A percentile compares a stretch with the other conserved stretches of the same genome.
phyloP scores from a whole-genome alignment of 2,888 invertebrate species.

The Zaprionus bogoriensis region DNA sequence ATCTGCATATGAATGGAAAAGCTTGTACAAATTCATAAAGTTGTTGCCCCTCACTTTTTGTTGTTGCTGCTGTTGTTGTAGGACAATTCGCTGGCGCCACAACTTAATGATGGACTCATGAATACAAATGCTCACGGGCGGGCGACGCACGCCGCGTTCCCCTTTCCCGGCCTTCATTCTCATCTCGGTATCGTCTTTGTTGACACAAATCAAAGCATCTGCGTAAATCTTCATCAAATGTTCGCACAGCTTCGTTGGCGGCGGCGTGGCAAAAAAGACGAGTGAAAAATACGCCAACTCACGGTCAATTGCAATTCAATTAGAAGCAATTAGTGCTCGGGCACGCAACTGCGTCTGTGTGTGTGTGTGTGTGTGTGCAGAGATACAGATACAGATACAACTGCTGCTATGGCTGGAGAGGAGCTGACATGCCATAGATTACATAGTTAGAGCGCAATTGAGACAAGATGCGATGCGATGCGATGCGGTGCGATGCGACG shows the following conservation, averaged over 20 bases:
- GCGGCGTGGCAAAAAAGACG: background rate
- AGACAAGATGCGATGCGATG: constrained; percentile 21
- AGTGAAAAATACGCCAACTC: constrained; percentile 77
- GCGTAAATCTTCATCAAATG: constrained; percentile 75
- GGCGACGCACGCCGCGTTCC: too few species aligned
- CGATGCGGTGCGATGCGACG: constrained; percentile 7
- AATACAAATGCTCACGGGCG: constrained; percentile 7
- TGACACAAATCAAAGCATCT: constrained; percentile 76
- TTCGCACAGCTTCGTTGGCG: constrained; percentile 14
- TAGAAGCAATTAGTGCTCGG: constrained; percentile 75
- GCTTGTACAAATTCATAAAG: constrained; percentile 4
- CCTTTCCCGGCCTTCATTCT: background rate
- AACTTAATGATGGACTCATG: constrained; percentile 40
- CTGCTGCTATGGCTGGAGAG: too few species aligned
- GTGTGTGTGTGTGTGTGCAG: constrained; percentile 9
- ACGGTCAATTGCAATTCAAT: constrained; percentile 79
- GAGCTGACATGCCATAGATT: constrained; percentile 65
- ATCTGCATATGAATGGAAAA: background rate
- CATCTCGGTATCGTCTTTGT: constrained; percentile 42
- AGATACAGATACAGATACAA: constrained; percentile 32
- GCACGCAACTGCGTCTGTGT: constrained; percentile 31
- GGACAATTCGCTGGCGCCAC: constrained; percentile 49
- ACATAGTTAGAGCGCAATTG: constrained; percentile 52
- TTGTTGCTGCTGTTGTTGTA: constrained; percentile 9
- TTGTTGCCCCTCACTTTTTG: background rate